Evolutionary conservation across 37 sponge, comb jelly and placozoan genomes (phyloP).

Genomic region (Oopsacas minuta): DNA sequence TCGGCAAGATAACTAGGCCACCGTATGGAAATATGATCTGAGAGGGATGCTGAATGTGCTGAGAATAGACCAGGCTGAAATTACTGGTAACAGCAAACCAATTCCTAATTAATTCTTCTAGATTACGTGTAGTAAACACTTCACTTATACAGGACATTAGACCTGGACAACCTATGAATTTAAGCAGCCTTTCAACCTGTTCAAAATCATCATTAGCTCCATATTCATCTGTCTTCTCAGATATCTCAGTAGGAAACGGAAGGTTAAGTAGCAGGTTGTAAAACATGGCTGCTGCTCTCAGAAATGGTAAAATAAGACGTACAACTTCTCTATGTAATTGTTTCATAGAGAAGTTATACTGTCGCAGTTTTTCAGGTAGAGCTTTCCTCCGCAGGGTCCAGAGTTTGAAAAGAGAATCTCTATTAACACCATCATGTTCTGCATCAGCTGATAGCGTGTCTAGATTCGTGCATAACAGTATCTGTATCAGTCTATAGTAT

Average conservation of each 20-base stretch:
- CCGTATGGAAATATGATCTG: background rate
- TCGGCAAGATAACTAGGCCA: background rate
- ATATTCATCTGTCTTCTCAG: background rate
- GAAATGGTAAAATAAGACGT: background rate
- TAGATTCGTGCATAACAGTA: background rate
- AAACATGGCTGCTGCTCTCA: background rate
- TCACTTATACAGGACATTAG: background rate
- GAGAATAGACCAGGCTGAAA: background rate
- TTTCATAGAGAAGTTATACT: background rate
- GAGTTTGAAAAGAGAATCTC: background rate
- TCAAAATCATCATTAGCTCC: no score
- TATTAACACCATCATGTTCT: background rate
- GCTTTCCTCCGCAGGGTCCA: background rate
- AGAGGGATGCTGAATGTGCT: background rate
- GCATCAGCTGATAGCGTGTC: background rate
- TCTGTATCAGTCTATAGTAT: background rate
- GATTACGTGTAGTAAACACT: background rate
- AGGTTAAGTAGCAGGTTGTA: background rate
- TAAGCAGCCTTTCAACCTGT: background rate
- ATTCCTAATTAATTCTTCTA: background rate
- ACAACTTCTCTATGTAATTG: background rate
- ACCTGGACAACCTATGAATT: background rate
- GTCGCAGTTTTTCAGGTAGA: background rate
- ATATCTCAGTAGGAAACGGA: background rate
- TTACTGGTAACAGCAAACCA: background rate